Evolutionary conservation across 2,888 invertebrate species (phyloP), one percentile per base, ranked within the genome.

Genomic region (Biston stratarius): DNA sequence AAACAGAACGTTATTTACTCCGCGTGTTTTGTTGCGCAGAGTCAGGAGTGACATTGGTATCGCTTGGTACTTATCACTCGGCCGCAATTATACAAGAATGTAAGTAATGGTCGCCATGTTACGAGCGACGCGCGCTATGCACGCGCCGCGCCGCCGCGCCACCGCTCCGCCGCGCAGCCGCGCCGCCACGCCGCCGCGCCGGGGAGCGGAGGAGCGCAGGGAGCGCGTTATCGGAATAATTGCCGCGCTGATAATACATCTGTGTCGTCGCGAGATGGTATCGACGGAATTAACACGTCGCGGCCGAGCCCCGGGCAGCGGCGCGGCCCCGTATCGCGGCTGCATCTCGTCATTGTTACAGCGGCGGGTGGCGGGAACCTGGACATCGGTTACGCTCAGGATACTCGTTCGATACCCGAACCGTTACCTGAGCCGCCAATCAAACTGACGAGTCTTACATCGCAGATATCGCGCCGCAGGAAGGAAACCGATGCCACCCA

Each of bases 281-380:
- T 69, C 70, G 55, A 79, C 74, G 77, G 82, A 79, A 84, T 84
- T 80, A 84, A 83, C 83, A 81, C 82, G 79, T 85, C 78, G 79
- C 44, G 48, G n/a, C n/a, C 7, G 48, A 7, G 15, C 11, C 58
- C 73, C 58, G 69, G 65, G 34, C 61, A 38, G 44, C 66, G 61
- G 69, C 63, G 15, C 59, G 51, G 49, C 74, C 73, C 49, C 60
- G 65, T 60, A 66, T 66, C 66, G 51, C 44, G 53, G 9, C 49
- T 15, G 51, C 61, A 66, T 66, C 66, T 55, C 53, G 10, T 36
- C 53, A 48, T 60, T 60, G 44, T 65, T 60, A 67, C 62, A 70
- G 67, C 64, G 47, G 51, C n/a, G n/a, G n/a, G n/a, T n/a, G n/a
- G n/a, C 12, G 44, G 47, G 24, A 24, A 24, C 24, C 24, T 24